Percentiles rank a stretch among this genome's conserved stretches.
Conservation (phyloP, 1,140 invertebrate species). For the Whitmania pigra region DNA sequence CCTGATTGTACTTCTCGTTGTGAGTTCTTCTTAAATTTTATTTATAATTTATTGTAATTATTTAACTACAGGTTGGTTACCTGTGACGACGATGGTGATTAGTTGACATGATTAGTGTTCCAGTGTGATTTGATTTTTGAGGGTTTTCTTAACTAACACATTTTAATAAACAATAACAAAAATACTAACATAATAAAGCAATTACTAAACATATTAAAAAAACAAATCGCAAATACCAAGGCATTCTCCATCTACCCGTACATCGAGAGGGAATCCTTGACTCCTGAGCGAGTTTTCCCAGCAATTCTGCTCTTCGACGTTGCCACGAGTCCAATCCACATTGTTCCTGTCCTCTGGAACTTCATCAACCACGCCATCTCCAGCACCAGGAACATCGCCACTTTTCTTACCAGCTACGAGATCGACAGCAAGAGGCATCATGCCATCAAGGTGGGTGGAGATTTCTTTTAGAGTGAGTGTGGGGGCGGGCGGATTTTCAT, state of each 20-base stretch:
- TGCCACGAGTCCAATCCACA: conserved; percentile 79
- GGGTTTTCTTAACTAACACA: too few species aligned
- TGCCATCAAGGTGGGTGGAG: background rate
- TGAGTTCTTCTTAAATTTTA: background rate
- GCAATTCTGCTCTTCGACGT: conserved; percentile 84
- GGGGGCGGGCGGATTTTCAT: background rate
- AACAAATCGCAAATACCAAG: conserved; percentile 23
- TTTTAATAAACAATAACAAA: too few species aligned
- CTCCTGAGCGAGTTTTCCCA: conserved; percentile 67
- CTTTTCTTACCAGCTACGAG: conserved; percentile 5
- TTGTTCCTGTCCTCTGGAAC: conserved; percentile 90
- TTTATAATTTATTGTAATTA: too few species aligned
- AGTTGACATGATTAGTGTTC: too few species aligned
- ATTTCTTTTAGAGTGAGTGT: background rate
- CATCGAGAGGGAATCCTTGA: conserved; percentile 45
- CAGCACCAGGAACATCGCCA: conserved; percentile 29
- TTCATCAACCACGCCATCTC: conserved; percentile 73
- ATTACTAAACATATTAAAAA: too few species aligned
- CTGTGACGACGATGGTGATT: too few species aligned
- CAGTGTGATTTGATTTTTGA: too few species aligned
- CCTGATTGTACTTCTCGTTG: conserved; percentile 12
- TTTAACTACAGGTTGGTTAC: too few species aligned
- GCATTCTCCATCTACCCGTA: conserved; percentile 40
- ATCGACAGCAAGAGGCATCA: conserved; percentile 19
- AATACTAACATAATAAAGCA: too few species aligned